These are phyloP conservation scores for Isaurus tuberculatus DNA, from an alignment of 92 coral and sea anemone genomes.

Conservation along the genomic window DNA sequence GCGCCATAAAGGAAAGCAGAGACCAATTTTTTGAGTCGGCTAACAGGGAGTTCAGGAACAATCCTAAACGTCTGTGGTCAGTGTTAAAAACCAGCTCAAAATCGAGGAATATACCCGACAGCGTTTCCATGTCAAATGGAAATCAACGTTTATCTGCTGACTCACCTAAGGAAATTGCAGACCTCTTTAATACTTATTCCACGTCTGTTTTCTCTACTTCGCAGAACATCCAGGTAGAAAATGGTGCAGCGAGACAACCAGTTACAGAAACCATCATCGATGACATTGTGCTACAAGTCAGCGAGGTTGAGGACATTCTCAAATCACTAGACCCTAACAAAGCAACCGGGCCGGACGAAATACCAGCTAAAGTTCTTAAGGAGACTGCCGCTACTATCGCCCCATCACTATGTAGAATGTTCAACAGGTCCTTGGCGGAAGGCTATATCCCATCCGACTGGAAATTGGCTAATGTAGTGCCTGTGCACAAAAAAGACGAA, in stretches of 20 bases:
- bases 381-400: neutral
- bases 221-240: slow-evolving; percentile 13
- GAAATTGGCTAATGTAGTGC: slow-evolving; percentile 1
- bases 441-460: neutral
- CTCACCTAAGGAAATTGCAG: slow-evolving; percentile 14
- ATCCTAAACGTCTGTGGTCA: slow-evolving; percentile 15
- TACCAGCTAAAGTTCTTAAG: neutral
- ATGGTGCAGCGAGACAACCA: slow-evolving; percentile 11
- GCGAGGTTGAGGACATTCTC: slow-evolving; percentile 16
- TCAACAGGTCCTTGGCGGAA: neutral
- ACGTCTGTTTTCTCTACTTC: slow-evolving; percentile 14
- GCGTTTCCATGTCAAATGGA: slow-evolving; percentile 15
- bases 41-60: slow-evolving; percentile 14
- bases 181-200: slow-evolving; percentile 15
- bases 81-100: slow-evolving; percentile 16
- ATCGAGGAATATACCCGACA: slow-evolving; percentile 17
- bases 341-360: slow-evolving; percentile 6
- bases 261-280: slow-evolving; percentile 13
- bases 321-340: slow-evolving; percentile 16
- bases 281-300: slow-evolving; percentile 15
- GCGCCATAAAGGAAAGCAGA: slow-evolving; percentile 12
- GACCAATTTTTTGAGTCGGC: slow-evolving; percentile 12
- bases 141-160: slow-evolving; percentile 16
- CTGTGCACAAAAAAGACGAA: neutral
- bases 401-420: neutral